Conservation (phyloP, 1,140 invertebrate species). For the Drosophila ogumai region DNA sequence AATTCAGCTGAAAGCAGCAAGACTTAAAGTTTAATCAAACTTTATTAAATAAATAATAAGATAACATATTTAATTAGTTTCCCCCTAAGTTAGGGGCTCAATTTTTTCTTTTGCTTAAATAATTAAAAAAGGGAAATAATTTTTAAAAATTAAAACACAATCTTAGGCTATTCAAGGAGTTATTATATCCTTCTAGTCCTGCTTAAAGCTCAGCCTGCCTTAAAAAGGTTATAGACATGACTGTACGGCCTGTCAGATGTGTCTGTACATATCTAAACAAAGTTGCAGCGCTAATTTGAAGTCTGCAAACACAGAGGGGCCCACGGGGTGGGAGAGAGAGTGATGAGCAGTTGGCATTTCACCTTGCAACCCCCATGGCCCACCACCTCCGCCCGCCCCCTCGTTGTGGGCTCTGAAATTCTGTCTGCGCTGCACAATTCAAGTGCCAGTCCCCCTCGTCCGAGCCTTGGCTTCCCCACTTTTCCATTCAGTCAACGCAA, state of each 20-base stretch:
- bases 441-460: constrained; percentile 40
- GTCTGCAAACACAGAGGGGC: constrained; percentile 40
- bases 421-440: constrained; percentile 80
- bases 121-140: background rate
- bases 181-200: background rate
- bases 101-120: background rate
- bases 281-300: constrained; percentile 72
- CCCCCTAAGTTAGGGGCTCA: background rate
- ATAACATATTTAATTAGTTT: background rate
- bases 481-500: constrained; percentile 22
- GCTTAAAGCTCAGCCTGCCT: background rate
- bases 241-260: constrained; percentile 27
- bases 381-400: background rate
- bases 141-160: background rate
- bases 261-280: constrained; percentile 55
- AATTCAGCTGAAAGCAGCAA: background rate
- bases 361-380: constrained; percentile 43
- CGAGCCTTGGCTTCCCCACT: background rate
- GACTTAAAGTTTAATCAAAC: background rate
- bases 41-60: background rate
- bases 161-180: background rate
- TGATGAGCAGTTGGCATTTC: constrained; percentile 60
- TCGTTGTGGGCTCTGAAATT: constrained; percentile 56
- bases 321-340: constrained; percentile 25
- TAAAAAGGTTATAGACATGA: constrained; percentile 12